phyloP scores from a whole-genome alignment of 2,888 invertebrate genomes.

The Lepidochitona cinerea region DNA sequence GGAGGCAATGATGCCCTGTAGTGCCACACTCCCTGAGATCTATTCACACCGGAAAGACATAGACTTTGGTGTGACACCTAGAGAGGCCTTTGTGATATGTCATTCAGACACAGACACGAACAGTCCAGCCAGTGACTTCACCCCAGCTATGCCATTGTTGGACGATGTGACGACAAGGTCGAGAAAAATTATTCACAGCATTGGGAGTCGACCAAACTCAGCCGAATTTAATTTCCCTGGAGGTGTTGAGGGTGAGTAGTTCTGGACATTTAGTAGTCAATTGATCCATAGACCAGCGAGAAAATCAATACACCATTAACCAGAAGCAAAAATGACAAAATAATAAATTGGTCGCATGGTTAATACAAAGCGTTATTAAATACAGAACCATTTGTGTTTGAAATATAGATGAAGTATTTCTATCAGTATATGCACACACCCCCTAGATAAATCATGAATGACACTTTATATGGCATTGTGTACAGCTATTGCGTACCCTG shows the following conservation, averaged over 20 bases:
- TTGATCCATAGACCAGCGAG: no score
- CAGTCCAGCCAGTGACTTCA: conserved; percentile 59
- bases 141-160: conserved; percentile 75
- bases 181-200: conserved; percentile 70
- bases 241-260: conserved; percentile 55
- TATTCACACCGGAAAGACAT: conserved; percentile 45
- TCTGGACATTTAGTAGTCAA: no score
- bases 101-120: conserved; percentile 69
- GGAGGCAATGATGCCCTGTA: conserved; percentile 49
- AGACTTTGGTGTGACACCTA: conserved; percentile 66
- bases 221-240: conserved; percentile 58
- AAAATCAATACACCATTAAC: no score
- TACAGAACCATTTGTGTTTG: no score
- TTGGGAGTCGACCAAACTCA: conserved; percentile 62
- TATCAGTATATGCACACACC: no score
- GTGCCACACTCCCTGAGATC: conserved; percentile 59
- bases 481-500: no score
- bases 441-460: no score
- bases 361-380: no score
- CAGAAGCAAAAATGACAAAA: no score
- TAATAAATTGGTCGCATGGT: no score
- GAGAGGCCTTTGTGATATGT: conserved; percentile 60
- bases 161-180: conserved; percentile 76
- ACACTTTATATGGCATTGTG: no score
- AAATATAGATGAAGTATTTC: no score